Percentiles rank a stretch among this genome's conserved stretches.
Evolutionary conservation across 1,140 invertebrate genomes (phyloP).

Genomic region (Listronotus bonariensis): DNA sequence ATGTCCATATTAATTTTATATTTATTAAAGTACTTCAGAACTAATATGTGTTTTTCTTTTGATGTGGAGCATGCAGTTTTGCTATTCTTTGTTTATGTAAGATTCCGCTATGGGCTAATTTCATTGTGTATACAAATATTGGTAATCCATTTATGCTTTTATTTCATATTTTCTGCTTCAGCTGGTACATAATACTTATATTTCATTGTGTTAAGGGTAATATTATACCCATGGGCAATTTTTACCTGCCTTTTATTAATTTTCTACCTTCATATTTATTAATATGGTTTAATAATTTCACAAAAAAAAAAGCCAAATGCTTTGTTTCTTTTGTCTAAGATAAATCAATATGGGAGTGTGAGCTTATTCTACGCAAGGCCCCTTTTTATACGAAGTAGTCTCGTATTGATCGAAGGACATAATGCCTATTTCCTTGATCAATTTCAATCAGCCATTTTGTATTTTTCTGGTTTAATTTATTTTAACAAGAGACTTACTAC

Average conservation of each 20-base stretch:
- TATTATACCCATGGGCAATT: constrained; percentile 38
- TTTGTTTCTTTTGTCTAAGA: constrained; percentile 29
- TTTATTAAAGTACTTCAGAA: constrained; percentile 9
- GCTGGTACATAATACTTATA: constrained; percentile 18
- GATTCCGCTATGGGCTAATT: constrained; percentile 16
- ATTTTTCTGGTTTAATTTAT: constrained; percentile 7
- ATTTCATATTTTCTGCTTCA: constrained; percentile 41
- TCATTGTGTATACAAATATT: constrained; percentile 26
- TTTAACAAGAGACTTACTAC: not conserved
- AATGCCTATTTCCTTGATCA: not conserved
- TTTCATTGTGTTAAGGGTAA: constrained; percentile 33
- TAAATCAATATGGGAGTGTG: constrained; percentile 30
- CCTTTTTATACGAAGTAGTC: constrained; percentile 16
- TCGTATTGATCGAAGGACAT: constrained; percentile 40
- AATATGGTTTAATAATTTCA: constrained; percentile 43
- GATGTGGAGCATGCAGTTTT: constrained; percentile 24
- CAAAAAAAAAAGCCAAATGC: constrained; percentile 4
- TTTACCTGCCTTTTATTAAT: constrained; percentile 38
- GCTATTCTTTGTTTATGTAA: constrained; percentile 11
- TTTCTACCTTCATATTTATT: constrained; percentile 34
- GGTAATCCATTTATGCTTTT: constrained; percentile 19
- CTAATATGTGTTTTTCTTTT: constrained; percentile 12
- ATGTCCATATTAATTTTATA: not conserved
- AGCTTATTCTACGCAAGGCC: constrained; percentile 15
- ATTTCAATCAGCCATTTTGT: constrained; percentile 7